Percentiles rank a stretch among this genome's conserved stretches.
Conservation (phyloP, 1,140 invertebrate genomes). For the Whitmania pigra region DNA sequence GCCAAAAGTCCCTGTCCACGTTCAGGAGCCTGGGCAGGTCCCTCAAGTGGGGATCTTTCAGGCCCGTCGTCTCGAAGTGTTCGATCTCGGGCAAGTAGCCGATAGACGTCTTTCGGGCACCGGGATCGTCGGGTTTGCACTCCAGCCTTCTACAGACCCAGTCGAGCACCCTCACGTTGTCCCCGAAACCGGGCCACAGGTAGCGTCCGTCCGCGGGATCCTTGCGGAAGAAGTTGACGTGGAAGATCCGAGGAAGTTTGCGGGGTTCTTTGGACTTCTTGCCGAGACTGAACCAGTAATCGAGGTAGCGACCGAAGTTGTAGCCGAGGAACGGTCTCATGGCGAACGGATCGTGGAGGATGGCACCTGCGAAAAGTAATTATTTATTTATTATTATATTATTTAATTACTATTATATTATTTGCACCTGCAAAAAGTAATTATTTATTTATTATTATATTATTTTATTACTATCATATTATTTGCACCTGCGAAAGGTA, state of each 20-base stretch:
- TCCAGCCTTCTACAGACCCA: constrained; percentile 79
- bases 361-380: constrained; percentile 53
- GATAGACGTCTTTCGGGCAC: constrained; percentile 34
- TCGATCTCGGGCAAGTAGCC: constrained; percentile 36
- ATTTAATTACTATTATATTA: too few species aligned
- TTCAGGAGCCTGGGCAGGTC: constrained; percentile 64
- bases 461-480: too few species aligned
- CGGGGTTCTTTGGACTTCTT: background rate
- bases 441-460: background rate
- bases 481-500: constrained; percentile 56
- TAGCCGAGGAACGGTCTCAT: constrained; percentile 99
- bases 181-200: constrained; percentile 94
- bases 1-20: constrained; percentile 81
- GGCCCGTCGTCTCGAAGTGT: constrained; percentile 26
- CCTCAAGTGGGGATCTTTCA: constrained; percentile 28
- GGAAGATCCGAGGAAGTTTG: constrained; percentile 75
- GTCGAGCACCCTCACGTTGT: constrained; percentile 84
- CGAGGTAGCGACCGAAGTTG: constrained; percentile 89
- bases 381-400: background rate
- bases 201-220: constrained; percentile 59
- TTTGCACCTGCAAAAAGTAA: constrained; percentile 55
- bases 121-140: constrained; percentile 45
- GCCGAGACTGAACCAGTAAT: constrained; percentile 80
- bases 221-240: constrained; percentile 97
- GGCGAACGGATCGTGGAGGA: constrained; percentile 97